These are phyloP conservation scores for Propithecus perrieri DNA, from an alignment of 2,797 vertebrate genomes.

Conservation along the genomic window DNA sequence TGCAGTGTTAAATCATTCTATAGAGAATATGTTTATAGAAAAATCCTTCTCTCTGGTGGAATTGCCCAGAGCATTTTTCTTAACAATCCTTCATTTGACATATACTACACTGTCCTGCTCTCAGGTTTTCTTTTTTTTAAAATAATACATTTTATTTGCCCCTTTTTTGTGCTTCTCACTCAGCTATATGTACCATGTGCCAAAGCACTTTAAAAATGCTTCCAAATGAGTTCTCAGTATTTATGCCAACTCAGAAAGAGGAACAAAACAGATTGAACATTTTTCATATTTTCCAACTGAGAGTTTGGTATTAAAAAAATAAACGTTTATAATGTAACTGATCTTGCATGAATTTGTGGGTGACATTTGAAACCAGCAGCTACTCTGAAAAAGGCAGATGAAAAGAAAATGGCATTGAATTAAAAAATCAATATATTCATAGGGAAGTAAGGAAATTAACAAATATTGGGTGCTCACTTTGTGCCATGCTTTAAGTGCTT, in stretches of 20 bases:
- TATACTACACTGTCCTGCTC: neutral
- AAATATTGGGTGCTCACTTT: neutral
- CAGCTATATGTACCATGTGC: slow-evolving; percentile 1
- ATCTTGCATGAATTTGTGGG: slow-evolving; percentile 37
- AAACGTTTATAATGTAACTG: neutral
- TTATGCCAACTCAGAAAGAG: slow-evolving; percentile 43
- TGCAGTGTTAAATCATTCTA: slow-evolving; percentile 30
- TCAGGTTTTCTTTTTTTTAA: neutral
- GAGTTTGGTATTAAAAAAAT: slow-evolving; percentile 39
- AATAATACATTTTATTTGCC: neutral
- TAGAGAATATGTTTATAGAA: neutral
- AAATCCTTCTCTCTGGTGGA: neutral
- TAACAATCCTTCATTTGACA: slow-evolving; percentile 16
- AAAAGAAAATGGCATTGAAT: slow-evolving; percentile 19
- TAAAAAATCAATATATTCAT: neutral
- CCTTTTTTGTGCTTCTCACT: slow-evolving; percentile 46
- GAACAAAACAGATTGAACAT: slow-evolving; percentile 21
- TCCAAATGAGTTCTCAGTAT: slow-evolving; percentile 51
- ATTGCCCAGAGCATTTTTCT: neutral
- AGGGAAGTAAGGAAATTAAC: neutral
- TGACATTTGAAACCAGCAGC: slow-evolving; percentile 43
- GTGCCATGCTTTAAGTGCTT: neutral
- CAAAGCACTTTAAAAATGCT: slow-evolving; percentile 9
- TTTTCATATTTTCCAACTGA: slow-evolving; percentile 45
- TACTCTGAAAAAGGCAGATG: neutral